Percentiles rank a stretch among this genome's conserved stretches.
Conservation (phyloP, 2,113 vertebrate species). For the Petrocephalus microphthalmus region DNA sequence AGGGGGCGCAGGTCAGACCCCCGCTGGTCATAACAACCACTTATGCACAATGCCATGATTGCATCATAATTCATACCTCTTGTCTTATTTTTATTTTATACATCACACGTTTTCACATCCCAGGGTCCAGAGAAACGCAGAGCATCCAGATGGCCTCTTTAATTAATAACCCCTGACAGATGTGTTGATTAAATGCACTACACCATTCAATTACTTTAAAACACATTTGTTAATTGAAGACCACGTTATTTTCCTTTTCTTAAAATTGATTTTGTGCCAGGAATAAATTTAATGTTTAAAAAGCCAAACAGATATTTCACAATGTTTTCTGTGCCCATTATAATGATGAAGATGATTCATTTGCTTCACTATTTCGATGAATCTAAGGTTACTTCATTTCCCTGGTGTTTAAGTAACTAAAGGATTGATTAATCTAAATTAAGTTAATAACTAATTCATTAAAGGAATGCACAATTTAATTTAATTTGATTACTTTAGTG, state of each 20-base stretch:
- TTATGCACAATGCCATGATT: not conserved
- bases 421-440: slow-evolving; percentile 2
- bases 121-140: not conserved
- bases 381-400: not conserved
- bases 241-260: not conserved
- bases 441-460: not conserved
- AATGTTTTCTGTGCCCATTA: not conserved
- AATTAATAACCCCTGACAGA: not conserved
- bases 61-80: not conserved
- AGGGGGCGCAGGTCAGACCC: slow-evolving; percentile 12
- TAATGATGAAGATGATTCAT: not conserved
- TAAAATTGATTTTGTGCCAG: slow-evolving; percentile 5
- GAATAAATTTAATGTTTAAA: not conserved
- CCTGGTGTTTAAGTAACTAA: not conserved
- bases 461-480: not conserved
- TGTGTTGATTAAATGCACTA: not conserved
- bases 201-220: not conserved
- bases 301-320: not conserved
- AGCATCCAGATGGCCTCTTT: not conserved
- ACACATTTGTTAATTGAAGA: not conserved
- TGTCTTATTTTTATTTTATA: not conserved
- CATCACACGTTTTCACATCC: not conserved
- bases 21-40: not conserved
- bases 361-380: not conserved
- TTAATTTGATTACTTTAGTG: not conserved